Percentiles rank a stretch among this genome's conserved stretches.
Evolutionary conservation across 2,113 vertebrate species (phyloP).

Genomic region (Ammodytes marinus): DNA sequence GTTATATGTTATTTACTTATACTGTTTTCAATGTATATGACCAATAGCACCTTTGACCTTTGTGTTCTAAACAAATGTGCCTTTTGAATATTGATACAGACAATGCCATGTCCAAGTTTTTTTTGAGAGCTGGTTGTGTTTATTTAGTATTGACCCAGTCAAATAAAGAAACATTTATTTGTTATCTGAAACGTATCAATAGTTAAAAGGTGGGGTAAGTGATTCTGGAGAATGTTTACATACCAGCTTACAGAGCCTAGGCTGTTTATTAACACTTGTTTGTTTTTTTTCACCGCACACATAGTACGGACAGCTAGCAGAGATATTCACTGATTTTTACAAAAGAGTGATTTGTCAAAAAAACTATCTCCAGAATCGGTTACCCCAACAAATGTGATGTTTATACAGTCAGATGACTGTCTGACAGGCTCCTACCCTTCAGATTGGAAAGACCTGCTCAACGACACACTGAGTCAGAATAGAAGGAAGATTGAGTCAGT

Average conservation of each 20-base stretch:
- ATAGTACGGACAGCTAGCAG: too few relatives aligned
- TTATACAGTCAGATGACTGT: not conserved
- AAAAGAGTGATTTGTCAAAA: too few relatives aligned
- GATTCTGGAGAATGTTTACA: too few relatives aligned
- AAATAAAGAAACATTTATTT: not conserved
- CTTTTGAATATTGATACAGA: too few relatives aligned
- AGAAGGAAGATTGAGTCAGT: not conserved
- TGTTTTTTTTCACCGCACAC: too few relatives aligned
- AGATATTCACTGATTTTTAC: too few relatives aligned
- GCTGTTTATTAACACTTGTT: too few relatives aligned
- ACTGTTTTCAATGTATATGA: not conserved
- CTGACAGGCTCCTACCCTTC: not conserved
- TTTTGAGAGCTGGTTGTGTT: not conserved
- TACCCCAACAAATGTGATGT: not conserved
- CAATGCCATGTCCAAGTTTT: not conserved
- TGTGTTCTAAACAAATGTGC: not conserved
- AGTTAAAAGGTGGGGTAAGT: not conserved
- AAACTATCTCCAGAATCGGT: too few relatives aligned
- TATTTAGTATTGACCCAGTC: not conserved
- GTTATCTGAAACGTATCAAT: not conserved
- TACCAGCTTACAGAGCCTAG: too few relatives aligned
- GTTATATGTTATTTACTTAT: too few relatives aligned
- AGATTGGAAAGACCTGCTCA: not conserved
- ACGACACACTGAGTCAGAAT: not conserved
- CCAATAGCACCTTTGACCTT: too few relatives aligned